Evolutionary conservation across 2,888 invertebrate genomes (phyloP).

Genomic region (Gerosis bhagava): DNA sequence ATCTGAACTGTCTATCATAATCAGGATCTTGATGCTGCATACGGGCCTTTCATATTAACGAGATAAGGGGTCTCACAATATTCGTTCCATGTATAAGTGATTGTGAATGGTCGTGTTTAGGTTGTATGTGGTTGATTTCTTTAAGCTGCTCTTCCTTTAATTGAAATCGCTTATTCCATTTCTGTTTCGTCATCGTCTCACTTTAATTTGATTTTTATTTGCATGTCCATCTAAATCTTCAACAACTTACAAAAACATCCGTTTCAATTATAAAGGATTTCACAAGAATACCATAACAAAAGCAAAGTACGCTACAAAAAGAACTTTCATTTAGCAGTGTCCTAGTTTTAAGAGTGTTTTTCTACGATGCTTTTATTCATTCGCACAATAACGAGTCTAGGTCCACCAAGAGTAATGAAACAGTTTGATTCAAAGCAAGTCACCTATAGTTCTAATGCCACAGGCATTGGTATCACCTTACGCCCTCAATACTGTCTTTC

Average conservation of each 20-base stretch:
- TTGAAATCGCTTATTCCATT: slow-evolving; percentile 15
- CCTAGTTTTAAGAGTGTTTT: slow-evolving; percentile 22
- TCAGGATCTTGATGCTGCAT: slow-evolving; percentile 48
- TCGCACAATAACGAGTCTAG: slow-evolving; percentile 24
- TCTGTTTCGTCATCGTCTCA: neutral
- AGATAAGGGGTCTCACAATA: slow-evolving; percentile 38
- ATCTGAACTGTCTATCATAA: slow-evolving; percentile 64
- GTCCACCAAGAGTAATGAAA: slow-evolving; percentile 14
- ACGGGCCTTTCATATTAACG: slow-evolving; percentile 41
- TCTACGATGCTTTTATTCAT: slow-evolving; percentile 17
- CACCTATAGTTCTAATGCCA: slow-evolving; percentile 58
- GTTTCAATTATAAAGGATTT: slow-evolving; percentile 16
- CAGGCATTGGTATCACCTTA: slow-evolving; percentile 73
- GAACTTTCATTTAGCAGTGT: slow-evolving; percentile 23
- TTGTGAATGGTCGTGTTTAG: slow-evolving; percentile 23
- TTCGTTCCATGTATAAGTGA: slow-evolving; percentile 28
- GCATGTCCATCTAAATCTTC: too few species aligned
- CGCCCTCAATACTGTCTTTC: slow-evolving; percentile 72
- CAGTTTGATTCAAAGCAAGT: slow-evolving; percentile 39
- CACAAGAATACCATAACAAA: slow-evolving; percentile 13
- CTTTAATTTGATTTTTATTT: slow-evolving; percentile 2
- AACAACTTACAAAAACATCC: slow-evolving; percentile 13
- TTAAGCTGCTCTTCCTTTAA: slow-evolving; percentile 13
- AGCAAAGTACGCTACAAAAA: slow-evolving; percentile 15
- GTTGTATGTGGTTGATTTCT: slow-evolving; percentile 19